phyloP scores from a whole-genome alignment of 2,113 vertebrate genomes.

The Ageneiosus marmoratus region DNA sequence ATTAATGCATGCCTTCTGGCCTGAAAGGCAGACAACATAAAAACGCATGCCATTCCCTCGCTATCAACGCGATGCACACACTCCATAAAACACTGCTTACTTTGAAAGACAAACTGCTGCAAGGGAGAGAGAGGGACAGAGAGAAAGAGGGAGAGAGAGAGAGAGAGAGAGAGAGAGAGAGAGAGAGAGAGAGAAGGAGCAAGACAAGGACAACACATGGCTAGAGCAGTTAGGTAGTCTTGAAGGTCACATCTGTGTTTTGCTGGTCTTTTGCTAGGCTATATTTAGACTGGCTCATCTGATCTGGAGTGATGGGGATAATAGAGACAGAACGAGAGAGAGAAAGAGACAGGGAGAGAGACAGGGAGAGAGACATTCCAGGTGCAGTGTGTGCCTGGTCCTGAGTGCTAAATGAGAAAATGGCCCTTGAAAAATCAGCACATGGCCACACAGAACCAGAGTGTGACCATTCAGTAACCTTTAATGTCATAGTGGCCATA shows the following conservation, averaged over 20 bases:
- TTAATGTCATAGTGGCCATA: constrained; percentile 27
- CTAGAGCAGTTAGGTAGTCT: constrained; percentile 51
- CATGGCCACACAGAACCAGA: constrained; percentile 35
- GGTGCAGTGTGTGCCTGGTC: constrained; percentile 58
- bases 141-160: constrained; percentile 15
- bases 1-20: constrained; percentile 39
- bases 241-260: constrained; percentile 69
- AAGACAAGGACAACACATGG: constrained; percentile 31
- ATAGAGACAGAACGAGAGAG: constrained; percentile 40
- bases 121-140: constrained; percentile 4
- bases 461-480: constrained; percentile 33
- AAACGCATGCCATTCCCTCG: constrained; percentile 27
- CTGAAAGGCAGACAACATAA: constrained; percentile 35
- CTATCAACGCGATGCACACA: constrained; percentile 37
- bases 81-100: constrained; percentile 46
- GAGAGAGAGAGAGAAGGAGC: constrained; percentile 3
- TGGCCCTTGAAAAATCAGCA: constrained; percentile 39
- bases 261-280: constrained; percentile 58
- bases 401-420: constrained; percentile 27
- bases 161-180: constrained; percentile 21
- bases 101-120: constrained; percentile 33
- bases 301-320: constrained; percentile 50
- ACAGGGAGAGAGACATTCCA: constrained; percentile 49
- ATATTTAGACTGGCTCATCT: constrained; percentile 71
- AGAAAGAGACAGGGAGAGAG: constrained; percentile 9